These are phyloP conservation scores for Caprella mutica DNA, from an alignment of 2,888 invertebrate species.

Conservation along the genomic window DNA sequence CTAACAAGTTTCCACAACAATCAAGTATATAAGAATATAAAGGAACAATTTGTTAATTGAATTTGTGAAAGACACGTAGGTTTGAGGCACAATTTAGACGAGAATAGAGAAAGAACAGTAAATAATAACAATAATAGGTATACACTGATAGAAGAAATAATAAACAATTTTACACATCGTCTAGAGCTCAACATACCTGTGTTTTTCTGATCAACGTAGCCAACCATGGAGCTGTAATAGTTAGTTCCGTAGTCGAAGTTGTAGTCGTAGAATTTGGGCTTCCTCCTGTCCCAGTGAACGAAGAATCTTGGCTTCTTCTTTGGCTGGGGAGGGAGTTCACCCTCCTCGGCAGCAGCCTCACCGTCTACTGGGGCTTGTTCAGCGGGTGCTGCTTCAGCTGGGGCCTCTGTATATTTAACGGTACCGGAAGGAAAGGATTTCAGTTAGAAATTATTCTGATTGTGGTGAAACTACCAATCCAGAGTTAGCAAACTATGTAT, in stretches of 20 bases:
- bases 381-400: slow-evolving; percentile 10
- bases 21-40: not conserved
- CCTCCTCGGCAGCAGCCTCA: slow-evolving; percentile 11
- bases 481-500: too few relatives aligned
- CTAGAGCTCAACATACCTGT: slow-evolving; percentile 7
- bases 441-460: too few relatives aligned
- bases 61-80: too few relatives aligned
- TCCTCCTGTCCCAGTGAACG: slow-evolving; percentile 33
- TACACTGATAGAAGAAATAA: not conserved
- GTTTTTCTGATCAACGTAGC: slow-evolving; percentile 25
- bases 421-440: too few relatives aligned
- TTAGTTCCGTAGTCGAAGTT: slow-evolving; percentile 34
- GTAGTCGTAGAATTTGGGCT: slow-evolving; percentile 34
- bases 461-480: too few relatives aligned
- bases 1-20: not conserved
- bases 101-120: too few relatives aligned
- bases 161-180: not conserved
- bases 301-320: slow-evolving; percentile 33
- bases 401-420: slow-evolving; percentile 3
- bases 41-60: too few relatives aligned
- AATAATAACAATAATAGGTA: too few relatives aligned
- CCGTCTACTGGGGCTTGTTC: slow-evolving; percentile 11
- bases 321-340: slow-evolving; percentile 28
- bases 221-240: slow-evolving; percentile 31
- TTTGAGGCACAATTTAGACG: too few relatives aligned